Percentiles rank a stretch among this genome's conserved stretches.
phyloP scores from a whole-genome alignment of 2,797 vertebrate species.

The Sebastes matsubarae region DNA sequence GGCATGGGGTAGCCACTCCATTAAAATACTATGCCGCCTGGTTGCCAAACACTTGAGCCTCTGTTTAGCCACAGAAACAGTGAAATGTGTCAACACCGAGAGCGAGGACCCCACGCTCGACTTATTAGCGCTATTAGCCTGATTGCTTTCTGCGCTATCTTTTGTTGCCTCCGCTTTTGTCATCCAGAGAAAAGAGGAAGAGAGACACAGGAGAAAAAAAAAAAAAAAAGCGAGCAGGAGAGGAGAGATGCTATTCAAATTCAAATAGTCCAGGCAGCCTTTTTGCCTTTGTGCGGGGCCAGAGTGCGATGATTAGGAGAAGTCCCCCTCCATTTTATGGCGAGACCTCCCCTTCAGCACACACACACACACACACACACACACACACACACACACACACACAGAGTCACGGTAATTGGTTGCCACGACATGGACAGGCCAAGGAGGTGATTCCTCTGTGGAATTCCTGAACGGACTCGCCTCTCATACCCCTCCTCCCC shows the following conservation, averaged over 20 bases:
- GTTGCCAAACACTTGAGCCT: constrained; percentile 82
- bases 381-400: constrained; percentile 36
- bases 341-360: constrained; percentile 53
- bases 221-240: constrained; percentile 46
- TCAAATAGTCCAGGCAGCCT: constrained; percentile 78
- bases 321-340: constrained; percentile 74
- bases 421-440: constrained; percentile 70
- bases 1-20: constrained; percentile 74
- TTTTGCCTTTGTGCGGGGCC: constrained; percentile 77
- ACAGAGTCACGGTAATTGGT: constrained; percentile 76
- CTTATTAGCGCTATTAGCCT: constrained; percentile 86
- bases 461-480: constrained; percentile 73
- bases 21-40: constrained; percentile 72
- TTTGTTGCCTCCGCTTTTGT: constrained; percentile 80
- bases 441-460: constrained; percentile 78
- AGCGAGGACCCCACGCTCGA: constrained; percentile 79
- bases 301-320: constrained; percentile 83
- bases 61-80: constrained; percentile 84
- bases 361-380: constrained; percentile 18
- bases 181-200: constrained; percentile 52
- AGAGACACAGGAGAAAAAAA: background rate
- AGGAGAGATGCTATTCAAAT: constrained; percentile 80
- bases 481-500: constrained; percentile 43
- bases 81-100: constrained; percentile 83
- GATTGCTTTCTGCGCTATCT: constrained; percentile 81